Evolutionary conservation across 2,113 vertebrate genomes (phyloP).

Genomic region (Cynocephalus volans): DNA sequence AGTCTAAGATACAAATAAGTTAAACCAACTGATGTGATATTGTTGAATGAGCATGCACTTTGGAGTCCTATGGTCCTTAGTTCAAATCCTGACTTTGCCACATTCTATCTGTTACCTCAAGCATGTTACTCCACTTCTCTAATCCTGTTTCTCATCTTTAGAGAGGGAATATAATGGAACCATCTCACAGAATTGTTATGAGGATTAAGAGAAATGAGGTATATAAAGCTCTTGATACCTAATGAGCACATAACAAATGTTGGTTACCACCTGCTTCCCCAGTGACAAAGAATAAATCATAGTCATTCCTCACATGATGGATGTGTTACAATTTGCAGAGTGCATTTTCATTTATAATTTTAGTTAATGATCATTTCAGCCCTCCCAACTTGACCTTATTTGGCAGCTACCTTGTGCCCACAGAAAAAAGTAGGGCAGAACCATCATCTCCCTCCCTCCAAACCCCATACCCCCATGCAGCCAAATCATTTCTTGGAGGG

Average conservation of each 20-base stretch:
- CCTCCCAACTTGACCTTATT: background rate
- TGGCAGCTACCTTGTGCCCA: too few species aligned
- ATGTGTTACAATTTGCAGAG: background rate
- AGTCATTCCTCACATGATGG: background rate
- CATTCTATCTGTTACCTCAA: background rate
- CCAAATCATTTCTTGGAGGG: background rate
- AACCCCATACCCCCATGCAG: background rate
- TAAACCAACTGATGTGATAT: background rate
- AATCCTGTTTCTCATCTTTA: background rate
- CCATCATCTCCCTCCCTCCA: background rate
- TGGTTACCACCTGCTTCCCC: background rate
- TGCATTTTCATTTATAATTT: background rate
- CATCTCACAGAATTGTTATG: background rate
- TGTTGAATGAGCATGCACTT: background rate
- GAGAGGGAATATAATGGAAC: background rate
- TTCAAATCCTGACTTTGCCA: background rate
- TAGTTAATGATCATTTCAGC: background rate
- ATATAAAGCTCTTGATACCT: background rate
- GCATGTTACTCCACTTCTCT: background rate
- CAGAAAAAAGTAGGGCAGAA: background rate
- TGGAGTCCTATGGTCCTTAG: background rate
- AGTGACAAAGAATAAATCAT: background rate
- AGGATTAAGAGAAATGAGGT: background rate
- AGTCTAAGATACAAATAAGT: background rate
- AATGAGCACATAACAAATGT: background rate